Percentiles rank a stretch among this genome's conserved stretches.
Evolutionary conservation across 2,113 vertebrate species (phyloP).

Genomic region (Carassius gibelio): DNA sequence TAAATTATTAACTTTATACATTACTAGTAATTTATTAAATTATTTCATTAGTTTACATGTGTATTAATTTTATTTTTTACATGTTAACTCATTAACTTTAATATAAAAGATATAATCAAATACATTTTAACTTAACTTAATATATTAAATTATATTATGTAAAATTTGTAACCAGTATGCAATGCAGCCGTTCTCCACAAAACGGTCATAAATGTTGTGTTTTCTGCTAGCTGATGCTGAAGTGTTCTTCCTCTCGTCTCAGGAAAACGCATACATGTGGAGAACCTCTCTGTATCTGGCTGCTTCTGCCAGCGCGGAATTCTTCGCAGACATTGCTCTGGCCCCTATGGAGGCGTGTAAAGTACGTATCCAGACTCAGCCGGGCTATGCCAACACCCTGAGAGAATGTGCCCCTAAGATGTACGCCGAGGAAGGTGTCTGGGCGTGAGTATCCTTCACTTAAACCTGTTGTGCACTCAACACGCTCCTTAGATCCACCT

Average conservation of each 20-base stretch:
- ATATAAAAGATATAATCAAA: neutral
- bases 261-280: constrained; percentile 95
- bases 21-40: too few species aligned
- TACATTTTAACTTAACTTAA: neutral
- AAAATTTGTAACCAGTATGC: neutral
- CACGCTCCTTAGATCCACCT: constrained; percentile 92
- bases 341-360: constrained; percentile 99
- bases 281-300: constrained; percentile 95
- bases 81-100: neutral
- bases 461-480: neutral
- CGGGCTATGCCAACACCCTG: constrained; percentile 94
- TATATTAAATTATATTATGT: too few species aligned
- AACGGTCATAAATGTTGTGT: neutral
- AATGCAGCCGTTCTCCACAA: neutral
- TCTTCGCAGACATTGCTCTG: constrained; percentile 98
- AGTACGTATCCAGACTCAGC: constrained; percentile 97
- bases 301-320: constrained; percentile 97
- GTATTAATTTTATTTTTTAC: neutral
- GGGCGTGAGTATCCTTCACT: constrained; percentile 84
- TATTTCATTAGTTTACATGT: neutral
- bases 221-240: neutral
- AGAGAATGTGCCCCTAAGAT: constrained; percentile 93
- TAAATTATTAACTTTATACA: too few species aligned
- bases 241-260: neutral
- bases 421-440: constrained; percentile 92